Evolutionary conservation across 2,888 invertebrate genomes (phyloP).

Genomic region (Parnassius glacialis): DNA sequence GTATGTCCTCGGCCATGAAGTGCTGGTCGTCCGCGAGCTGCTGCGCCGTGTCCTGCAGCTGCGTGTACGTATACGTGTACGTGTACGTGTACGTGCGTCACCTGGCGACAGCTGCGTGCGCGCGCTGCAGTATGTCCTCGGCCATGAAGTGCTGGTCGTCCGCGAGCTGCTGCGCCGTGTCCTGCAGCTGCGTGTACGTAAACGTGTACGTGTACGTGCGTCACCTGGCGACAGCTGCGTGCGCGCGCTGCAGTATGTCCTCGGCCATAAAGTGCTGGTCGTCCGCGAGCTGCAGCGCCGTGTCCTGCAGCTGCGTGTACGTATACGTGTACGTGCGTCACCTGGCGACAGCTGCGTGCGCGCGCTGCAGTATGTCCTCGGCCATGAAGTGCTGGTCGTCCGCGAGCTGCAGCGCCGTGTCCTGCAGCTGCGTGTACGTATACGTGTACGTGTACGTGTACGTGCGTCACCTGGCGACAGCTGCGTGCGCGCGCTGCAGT

Average conservation of each 20-base stretch:
- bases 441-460: too few species aligned
- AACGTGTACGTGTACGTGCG: too few species aligned
- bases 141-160: conserved; percentile 93
- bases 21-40: conserved; percentile 90
- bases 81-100: too few species aligned
- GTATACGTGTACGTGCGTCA: too few species aligned
- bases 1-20: conserved; percentile 94
- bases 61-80: too few species aligned
- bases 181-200: conserved; percentile 88
- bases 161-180: conserved; percentile 89
- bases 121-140: conserved; percentile 89
- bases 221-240: too few species aligned
- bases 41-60: conserved; percentile 88
- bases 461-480: too few species aligned
- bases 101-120: conserved; percentile 43
- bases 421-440: conserved; percentile 88
- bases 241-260: conserved; percentile 88
- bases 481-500: conserved; percentile 81
- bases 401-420: conserved; percentile 89
- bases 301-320: conserved; percentile 88
- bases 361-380: conserved; percentile 89
- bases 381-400: conserved; percentile 93
- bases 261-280: conserved; percentile 94
- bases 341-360: conserved; percentile 43
- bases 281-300: conserved; percentile 88